Evolutionary conservation across 1,140 invertebrate genomes (phyloP).

Genomic region (Ylistrum balloti): DNA sequence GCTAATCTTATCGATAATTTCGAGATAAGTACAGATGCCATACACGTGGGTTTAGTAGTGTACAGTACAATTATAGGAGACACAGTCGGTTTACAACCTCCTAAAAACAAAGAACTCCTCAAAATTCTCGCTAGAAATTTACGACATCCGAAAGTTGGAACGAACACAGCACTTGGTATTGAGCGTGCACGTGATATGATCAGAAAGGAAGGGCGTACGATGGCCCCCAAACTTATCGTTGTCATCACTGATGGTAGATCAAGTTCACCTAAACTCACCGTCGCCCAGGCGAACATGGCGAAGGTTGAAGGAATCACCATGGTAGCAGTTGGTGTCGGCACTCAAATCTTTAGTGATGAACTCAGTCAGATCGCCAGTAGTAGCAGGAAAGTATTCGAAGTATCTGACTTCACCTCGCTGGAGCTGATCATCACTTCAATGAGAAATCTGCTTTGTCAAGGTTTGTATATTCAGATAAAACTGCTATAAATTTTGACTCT

Average conservation of each 20-base stretch:
- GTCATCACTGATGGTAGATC: constrained; percentile 75
- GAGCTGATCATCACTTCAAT: constrained; percentile 58
- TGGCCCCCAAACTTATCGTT: constrained; percentile 69
- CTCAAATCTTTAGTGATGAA: constrained; percentile 67
- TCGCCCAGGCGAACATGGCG: constrained; percentile 63
- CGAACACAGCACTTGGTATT: constrained; percentile 71
- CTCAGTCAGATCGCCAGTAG: constrained; percentile 65
- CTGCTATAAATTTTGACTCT: too few species aligned
- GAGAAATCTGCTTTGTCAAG: constrained; percentile 69
- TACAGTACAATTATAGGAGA: constrained; percentile 73
- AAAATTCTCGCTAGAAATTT: constrained; percentile 64
- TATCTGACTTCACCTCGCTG: constrained; percentile 65
- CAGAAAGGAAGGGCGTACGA: constrained; percentile 63
- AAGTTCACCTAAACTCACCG: constrained; percentile 59
- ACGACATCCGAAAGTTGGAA: constrained; percentile 69
- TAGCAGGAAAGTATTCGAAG: constrained; percentile 61
- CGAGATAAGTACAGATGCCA: constrained; percentile 65
- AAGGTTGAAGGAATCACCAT: constrained; percentile 66
- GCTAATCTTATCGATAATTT: constrained; percentile 70
- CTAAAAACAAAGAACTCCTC: constrained; percentile 61
- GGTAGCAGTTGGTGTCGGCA: constrained; percentile 69
- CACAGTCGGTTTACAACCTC: constrained; percentile 58
- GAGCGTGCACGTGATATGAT: constrained; percentile 67
- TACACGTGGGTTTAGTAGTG: constrained; percentile 71
- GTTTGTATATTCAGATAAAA: too few species aligned